These are phyloP conservation scores for Trissolcus basalis DNA, from an alignment of 1,140 invertebrate species.

Conservation along the genomic window DNA sequence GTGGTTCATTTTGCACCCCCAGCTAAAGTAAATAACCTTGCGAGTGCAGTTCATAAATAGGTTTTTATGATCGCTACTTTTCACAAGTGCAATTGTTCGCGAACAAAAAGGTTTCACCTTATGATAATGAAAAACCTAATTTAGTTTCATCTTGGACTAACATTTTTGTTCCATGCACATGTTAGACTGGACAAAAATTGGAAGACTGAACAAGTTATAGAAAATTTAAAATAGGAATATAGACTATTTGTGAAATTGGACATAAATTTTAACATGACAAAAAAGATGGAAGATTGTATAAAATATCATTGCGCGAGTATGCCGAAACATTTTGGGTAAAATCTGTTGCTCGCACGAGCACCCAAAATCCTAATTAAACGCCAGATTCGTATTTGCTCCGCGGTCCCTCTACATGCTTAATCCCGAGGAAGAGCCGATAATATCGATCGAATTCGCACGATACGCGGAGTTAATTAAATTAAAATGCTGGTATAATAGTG, in stretches of 20 bases:
- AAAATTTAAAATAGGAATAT: constrained; percentile 6
- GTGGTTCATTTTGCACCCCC: constrained; percentile 71
- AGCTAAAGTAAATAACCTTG: constrained; percentile 73
- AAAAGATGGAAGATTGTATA: constrained; percentile 32
- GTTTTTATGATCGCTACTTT: constrained; percentile 62
- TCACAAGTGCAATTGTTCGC: constrained; percentile 43
- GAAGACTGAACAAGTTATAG: no score
- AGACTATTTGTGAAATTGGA: no score
- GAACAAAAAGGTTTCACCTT: constrained; percentile 1
- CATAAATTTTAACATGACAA: neutral
- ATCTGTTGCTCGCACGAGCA: constrained; percentile 72
- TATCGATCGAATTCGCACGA: constrained; percentile 72
- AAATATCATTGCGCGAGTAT: constrained; percentile 34
- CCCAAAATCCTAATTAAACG: constrained; percentile 75
- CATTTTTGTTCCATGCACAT: no score
- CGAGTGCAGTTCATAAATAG: constrained; percentile 72
- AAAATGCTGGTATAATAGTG: constrained; percentile 76
- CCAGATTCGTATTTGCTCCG: constrained; percentile 70
- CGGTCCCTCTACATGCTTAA: constrained; percentile 71
- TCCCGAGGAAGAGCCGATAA: constrained; percentile 73
- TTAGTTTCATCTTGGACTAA: no score
- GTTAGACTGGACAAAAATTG: no score
- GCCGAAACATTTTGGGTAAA: constrained; percentile 63
- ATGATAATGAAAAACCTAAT: no score
- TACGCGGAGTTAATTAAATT: constrained; percentile 75